Evolutionary conservation across 2,113 vertebrate species (phyloP), one percentile per base, ranked within the genome.

Genomic region (Erinaceus europaeus): DNA sequence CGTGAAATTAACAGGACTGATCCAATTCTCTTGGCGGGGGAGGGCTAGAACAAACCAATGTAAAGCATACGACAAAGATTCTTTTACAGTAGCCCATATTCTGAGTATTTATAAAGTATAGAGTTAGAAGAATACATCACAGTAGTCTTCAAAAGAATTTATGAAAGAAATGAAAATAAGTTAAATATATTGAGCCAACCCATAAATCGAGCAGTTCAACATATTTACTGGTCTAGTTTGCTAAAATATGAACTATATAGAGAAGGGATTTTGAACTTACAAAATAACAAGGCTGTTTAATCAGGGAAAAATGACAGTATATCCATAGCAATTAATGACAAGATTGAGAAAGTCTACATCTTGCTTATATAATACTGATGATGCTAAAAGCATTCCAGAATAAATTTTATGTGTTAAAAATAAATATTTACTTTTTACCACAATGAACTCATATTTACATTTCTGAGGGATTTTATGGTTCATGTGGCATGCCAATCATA

Each of bases 381-480:
- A 25, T 52, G 78, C 44, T 88, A 50, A 83, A 25, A 72, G 50
- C 32, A 62, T 53, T 55, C 46, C 36, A 78, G 6, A 61, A n/a
- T 61, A 20, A 83, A 13, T 15, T 65, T 40, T 69, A 80, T 62
- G 9, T 71, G 40, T 90, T 83, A 29, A 85, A 74, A 90, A 82
- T 53, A n/a, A 40, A 29, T 69, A 13, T 67, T 61, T 29, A n/a
- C 64, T 91, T 86, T 84, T 4, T 57, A 72, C 32, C 46, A 34
- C 40, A 78, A 29, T 46, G 32, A 34, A 59, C 7, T 75, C 36
- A 34, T 77, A 62, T 82, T 88, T 89, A 52, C 50, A 77, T 71
- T 83, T 92, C 73, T 80, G 50, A 83, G 83, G 50, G n/a, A 48
- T 20, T 50, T 64, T 61, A 38, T 73, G 50, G n/a, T 84, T 86